Evolutionary conservation across 2,113 vertebrate genomes (phyloP), one percentile per base, ranked within the genome.

Genomic region (Corvus hawaiiensis): DNA sequence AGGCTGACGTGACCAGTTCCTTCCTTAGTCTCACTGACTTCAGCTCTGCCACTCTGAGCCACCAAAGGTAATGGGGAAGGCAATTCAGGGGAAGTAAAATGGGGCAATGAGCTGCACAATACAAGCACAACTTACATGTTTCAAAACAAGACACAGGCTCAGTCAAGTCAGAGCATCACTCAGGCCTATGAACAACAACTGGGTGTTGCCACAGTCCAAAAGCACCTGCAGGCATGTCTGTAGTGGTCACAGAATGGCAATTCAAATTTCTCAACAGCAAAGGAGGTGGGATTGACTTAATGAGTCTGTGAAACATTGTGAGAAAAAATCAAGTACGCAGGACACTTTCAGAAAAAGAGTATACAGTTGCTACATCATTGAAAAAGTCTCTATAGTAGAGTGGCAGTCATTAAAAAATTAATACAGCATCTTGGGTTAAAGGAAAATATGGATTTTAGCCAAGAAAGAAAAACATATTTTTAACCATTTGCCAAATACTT

Each of bases 101-200:
- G 68, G 8, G 20, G 56, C 64, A 66, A 46, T 9, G 52, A 63
- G 75, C 90, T 88, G 68, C 64, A 83, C 41, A 33, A 10, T 7
- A 52, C 13, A 55, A 8, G 13, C 27, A 43, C 30, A 67, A 21
- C 6, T n/a, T 52, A 44, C 11, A 61, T 15, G n/a, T 49, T 88
- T 67, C 85, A 84, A 93, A 86, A 61, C 10, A 20, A 86, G 48
- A 48, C 61, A 46, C 30, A 87, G 73, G 89, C 89, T 85, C 85
- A 86, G 94, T 56, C 95, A 96, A 92, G 95, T 88, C 85, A 84
- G 52, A 84, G 68, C 92, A 74, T 72, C 56, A 24, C 68, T 81
- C 61, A 80, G 41, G 61, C 59, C 78, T 66, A 16, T 35, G 64
- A 95, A 44, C 82, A 85, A 84, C 58, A 80, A 28, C 15, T 2